Base-by-base conservation (phyloP, 37 sponge, comb jelly and placozoan genomes). In the Petrosia ficiformis region DNA sequence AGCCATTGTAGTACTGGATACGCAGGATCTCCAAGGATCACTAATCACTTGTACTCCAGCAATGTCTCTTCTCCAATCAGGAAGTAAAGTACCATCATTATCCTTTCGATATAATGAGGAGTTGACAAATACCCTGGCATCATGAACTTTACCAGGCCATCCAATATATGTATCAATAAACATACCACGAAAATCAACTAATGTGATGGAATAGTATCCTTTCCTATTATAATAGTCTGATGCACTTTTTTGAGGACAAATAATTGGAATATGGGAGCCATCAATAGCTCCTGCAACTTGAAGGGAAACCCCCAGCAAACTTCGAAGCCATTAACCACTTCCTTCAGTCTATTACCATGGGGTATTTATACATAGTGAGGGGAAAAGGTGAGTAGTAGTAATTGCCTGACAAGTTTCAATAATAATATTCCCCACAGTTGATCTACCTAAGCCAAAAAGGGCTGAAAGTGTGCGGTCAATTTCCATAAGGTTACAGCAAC, bases 91-190 rank as follows among this genome's bases (percentile, higher is more conserved):
- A 3, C 70, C 70, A 32, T 3, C 37, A 14, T 30, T 8, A 6
- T 26, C 30, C 8, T 32, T 68, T 4, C 35, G 30, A 30, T 11
- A 68, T 3, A 68, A 68, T n/a, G 4, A 39, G n/a, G 36, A 34
- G 34, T 68, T 10, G 33, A 38, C 35, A 68, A 68, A 68, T 39
- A 68, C 70, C 38, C 70, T 68, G 8, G 70, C 70, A 68, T 68
- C 70, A 68, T 68, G 70, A 68, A 68, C 70, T 68, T 68, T 68
- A 3, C 70, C 70, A 34, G 70, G 70, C 70, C 70, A 68, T 68
- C 70, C 70, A 30, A 68, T 68, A 30, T 68, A 3, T 16, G 8
- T 28, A 8, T 28, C 70, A 2, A 68, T 32, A 39, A 68, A 68
- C 2, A 26, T 24, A 3, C 70, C 70, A 68, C 70, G 37, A 28